phyloP scores from a whole-genome alignment of 2,888 invertebrate genomes.

The Thysanoteuthis rhombus region DNA sequence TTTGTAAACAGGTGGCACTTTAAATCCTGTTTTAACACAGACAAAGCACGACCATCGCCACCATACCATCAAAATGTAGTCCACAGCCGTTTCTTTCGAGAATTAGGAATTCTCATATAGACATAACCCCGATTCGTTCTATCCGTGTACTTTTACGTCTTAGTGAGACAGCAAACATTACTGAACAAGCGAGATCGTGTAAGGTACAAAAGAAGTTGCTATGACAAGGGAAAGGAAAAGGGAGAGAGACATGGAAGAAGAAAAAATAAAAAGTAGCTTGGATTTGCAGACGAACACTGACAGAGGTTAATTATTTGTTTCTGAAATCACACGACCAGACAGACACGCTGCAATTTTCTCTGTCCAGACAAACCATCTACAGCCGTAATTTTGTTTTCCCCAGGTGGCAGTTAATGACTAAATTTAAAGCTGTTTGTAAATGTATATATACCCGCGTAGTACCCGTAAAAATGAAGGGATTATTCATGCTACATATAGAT shows the following conservation, averaged over 20 bases:
- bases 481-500: no score
- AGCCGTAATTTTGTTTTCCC: not conserved
- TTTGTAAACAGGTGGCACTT: not conserved
- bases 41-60: not conserved
- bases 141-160: not conserved
- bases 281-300: not conserved
- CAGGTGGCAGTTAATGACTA: not conserved
- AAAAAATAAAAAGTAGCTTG: not conserved
- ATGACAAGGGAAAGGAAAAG: not conserved
- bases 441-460: no score
- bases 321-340: not conserved
- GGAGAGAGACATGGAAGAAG: not conserved
- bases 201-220: not conserved
- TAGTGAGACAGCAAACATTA: not conserved
- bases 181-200: not conserved
- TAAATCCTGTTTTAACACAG: not conserved
- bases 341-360: not conserved
- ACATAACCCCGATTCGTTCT: not conserved
- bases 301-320: constrained; percentile 12
- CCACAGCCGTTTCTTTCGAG: not conserved
- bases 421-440: not conserved
- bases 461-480: no score
- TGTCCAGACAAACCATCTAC: not conserved
- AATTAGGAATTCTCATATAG: no score
- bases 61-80: not conserved